Conservation (phyloP, 2,888 invertebrate genomes). For the Amiota communis region DNA sequence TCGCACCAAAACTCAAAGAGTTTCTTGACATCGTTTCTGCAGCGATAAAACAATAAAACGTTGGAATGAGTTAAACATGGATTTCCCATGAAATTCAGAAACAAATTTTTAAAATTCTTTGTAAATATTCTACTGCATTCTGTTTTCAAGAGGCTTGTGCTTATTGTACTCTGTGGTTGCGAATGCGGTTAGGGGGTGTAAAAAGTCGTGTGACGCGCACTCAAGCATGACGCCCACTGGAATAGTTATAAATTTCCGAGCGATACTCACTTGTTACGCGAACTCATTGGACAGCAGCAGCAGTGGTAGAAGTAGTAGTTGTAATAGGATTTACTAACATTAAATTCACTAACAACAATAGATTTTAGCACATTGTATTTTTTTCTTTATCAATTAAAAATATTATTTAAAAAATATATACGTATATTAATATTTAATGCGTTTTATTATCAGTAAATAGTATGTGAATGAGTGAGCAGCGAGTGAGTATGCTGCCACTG, state of each 20-base stretch:
- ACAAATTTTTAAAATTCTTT: neutral
- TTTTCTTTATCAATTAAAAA: constrained; percentile 32
- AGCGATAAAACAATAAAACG: constrained; percentile 33
- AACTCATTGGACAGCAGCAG: constrained; percentile 58
- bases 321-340: constrained; percentile 12
- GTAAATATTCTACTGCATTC: neutral
- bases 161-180: neutral
- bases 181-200: neutral
- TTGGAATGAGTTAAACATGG: neutral
- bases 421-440: constrained; percentile 29
- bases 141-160: constrained; percentile 15
- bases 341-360: neutral
- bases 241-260: constrained; percentile 32
- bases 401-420: constrained; percentile 35
- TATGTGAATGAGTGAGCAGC: constrained; percentile 42
- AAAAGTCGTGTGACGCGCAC: constrained; percentile 34
- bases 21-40: constrained; percentile 72
- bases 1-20: constrained; percentile 74
- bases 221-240: constrained; percentile 65
- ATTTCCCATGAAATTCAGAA: neutral
- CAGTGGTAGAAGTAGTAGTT: too few relatives aligned
- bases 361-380: constrained; percentile 55
- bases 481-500: constrained; percentile 40
- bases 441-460: constrained; percentile 29
- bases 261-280: constrained; percentile 69